Evolutionary conservation across 2,888 invertebrate genomes (phyloP).

Genomic region (Mesorhabditis sp.): DNA sequence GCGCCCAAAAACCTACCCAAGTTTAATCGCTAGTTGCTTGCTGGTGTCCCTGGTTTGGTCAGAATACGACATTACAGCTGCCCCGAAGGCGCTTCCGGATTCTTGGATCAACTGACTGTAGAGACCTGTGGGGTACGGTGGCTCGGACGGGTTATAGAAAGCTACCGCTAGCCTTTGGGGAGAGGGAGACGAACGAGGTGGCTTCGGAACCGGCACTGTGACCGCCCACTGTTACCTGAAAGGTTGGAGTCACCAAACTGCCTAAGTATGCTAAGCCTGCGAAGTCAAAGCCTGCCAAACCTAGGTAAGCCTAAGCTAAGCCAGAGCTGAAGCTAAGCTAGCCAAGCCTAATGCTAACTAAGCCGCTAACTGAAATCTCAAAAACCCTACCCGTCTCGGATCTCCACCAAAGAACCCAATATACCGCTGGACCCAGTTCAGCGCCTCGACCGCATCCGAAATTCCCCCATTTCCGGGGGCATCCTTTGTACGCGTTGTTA

Average conservation of each 20-base stretch:
- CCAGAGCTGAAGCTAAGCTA: too few relatives aligned
- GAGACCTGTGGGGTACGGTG: conserved; percentile 12
- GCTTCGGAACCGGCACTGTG: conserved; percentile 34
- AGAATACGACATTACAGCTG: conserved; percentile 32
- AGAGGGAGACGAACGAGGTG: conserved; percentile 24
- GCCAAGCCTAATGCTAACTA: too few relatives aligned
- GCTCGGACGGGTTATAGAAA: neutral
- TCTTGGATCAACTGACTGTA: conserved; percentile 25
- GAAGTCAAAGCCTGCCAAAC: too few relatives aligned
- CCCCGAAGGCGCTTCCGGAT: conserved; percentile 32
- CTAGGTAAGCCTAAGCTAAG: too few relatives aligned
- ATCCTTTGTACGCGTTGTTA: conserved; percentile 24
- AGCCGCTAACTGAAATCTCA: too few relatives aligned
- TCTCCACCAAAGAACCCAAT: conserved; percentile 30
- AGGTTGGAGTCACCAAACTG: neutral
- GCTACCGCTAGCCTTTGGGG: conserved; percentile 21
- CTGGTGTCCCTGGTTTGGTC: conserved; percentile 30
- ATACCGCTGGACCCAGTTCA: conserved; percentile 31
- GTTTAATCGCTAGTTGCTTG: conserved; percentile 18
- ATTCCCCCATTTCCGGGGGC: conserved; percentile 31
- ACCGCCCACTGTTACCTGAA: conserved; percentile 26
- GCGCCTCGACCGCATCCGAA: conserved; percentile 26
- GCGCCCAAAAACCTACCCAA: conserved; percentile 5
- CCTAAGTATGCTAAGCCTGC: too few relatives aligned
- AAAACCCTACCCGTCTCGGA: conserved; percentile 9